Conservation (phyloP, 2,888 invertebrate species). For the Muscina levida region DNA sequence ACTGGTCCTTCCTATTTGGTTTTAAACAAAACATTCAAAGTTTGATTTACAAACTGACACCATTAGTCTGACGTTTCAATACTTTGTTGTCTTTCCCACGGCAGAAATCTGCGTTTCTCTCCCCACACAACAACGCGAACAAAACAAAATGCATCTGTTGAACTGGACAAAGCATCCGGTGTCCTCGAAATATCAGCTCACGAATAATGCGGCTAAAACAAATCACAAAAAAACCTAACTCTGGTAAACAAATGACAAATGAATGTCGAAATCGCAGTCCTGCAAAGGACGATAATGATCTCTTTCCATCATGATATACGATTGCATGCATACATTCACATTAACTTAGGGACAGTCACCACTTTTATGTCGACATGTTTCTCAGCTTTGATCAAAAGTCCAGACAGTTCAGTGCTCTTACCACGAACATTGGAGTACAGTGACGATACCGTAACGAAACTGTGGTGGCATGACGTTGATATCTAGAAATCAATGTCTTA, state of each 20-base stretch:
- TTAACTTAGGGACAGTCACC: background rate
- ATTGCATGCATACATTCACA: background rate
- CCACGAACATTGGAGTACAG: too few relatives aligned
- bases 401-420: too few relatives aligned
- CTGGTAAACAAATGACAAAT: slow-evolving; percentile 25
- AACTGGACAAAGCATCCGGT: slow-evolving; percentile 20
- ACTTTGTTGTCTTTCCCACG: slow-evolving; percentile 17
- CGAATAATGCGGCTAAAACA: too few relatives aligned
- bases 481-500: background rate
- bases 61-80: background rate
- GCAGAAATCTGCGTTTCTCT: background rate
- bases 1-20: background rate
- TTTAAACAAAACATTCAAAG: background rate
- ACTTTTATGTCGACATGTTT: too few relatives aligned
- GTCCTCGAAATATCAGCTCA: background rate
- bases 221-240: too few relatives aligned
- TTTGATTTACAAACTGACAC: slow-evolving; percentile 15
- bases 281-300: slow-evolving; percentile 26
- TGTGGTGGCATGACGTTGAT: background rate
- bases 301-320: slow-evolving; percentile 6
- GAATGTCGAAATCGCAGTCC: background rate
- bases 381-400: too few relatives aligned
- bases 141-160: slow-evolving; percentile 12
- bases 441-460: background rate
- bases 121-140: background rate